Conservation (phyloP, 2,113 vertebrate genomes). For the Rhegmatorhina hoffmannsi region DNA sequence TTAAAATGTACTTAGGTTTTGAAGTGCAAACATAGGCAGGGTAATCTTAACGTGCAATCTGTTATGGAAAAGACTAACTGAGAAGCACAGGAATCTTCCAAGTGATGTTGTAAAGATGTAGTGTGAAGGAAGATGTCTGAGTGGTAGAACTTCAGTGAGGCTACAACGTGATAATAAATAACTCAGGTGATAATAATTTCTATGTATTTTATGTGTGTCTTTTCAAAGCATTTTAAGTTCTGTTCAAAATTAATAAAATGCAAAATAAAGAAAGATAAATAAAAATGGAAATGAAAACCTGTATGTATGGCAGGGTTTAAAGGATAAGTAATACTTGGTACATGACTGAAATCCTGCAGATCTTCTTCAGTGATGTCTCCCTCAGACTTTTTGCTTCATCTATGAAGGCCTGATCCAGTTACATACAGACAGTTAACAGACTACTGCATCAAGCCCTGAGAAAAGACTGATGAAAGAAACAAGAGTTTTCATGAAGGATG, state of each 20-base stretch:
- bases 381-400: not conserved
- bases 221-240: not conserved
- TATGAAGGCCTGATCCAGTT: not conserved
- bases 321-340: not conserved
- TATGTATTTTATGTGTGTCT: not conserved
- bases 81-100: not conserved
- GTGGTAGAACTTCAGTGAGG: not conserved
- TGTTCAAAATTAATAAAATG: not conserved
- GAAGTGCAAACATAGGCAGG: not conserved
- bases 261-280: not conserved
- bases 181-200: not conserved
- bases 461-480: not conserved
- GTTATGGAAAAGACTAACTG: not conserved
- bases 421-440: not conserved
- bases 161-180: not conserved
- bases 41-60: not conserved
- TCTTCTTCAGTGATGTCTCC: not conserved
- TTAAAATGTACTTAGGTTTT: not conserved
- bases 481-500: not conserved
- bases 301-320: not conserved
- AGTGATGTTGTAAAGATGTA: not conserved
- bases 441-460: not conserved
- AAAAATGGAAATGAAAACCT: not conserved
- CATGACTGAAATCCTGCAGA: not conserved
- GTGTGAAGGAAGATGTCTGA: not conserved